Evolutionary conservation across 2,797 vertebrate genomes (phyloP).

Genomic region (Aquila chrysaetos): DNA sequence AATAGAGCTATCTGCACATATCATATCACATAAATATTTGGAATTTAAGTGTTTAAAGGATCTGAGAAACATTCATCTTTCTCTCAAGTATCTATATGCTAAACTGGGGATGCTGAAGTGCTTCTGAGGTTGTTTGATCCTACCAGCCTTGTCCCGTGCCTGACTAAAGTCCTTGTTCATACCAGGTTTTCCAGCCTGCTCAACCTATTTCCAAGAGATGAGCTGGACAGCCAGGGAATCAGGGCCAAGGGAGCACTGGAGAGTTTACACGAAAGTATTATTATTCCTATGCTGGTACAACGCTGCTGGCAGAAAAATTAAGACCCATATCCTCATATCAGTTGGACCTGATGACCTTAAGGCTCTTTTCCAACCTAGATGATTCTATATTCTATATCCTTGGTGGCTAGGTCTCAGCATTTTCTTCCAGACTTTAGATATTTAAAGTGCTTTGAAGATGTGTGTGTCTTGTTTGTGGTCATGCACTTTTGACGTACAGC

Average conservation of each 20-base stretch:
- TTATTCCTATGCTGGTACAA: neutral
- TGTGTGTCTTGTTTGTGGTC: neutral
- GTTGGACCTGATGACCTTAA: neutral
- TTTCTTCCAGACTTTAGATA: neutral
- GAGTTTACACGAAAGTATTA: neutral
- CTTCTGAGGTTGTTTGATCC: neutral
- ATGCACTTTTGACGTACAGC: neutral
- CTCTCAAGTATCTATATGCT: neutral
- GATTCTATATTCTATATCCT: neutral
- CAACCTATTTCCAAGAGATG: neutral
- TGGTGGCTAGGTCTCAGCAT: neutral
- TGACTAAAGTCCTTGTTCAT: neutral
- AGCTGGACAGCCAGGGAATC: neutral
- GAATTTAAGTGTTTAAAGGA: neutral
- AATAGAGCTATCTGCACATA: neutral
- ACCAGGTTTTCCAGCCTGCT: neutral
- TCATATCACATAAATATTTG: neutral
- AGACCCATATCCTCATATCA: neutral
- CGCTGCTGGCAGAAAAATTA: neutral
- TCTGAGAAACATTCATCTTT: neutral
- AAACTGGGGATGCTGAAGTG: neutral
- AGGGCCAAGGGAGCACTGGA: neutral
- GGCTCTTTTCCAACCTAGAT: neutral
- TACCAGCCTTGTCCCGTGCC: neutral
- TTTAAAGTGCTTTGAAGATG: neutral